Conservation (phyloP, 2,113 vertebrate genomes). For the Anas platyrhynchos region DNA sequence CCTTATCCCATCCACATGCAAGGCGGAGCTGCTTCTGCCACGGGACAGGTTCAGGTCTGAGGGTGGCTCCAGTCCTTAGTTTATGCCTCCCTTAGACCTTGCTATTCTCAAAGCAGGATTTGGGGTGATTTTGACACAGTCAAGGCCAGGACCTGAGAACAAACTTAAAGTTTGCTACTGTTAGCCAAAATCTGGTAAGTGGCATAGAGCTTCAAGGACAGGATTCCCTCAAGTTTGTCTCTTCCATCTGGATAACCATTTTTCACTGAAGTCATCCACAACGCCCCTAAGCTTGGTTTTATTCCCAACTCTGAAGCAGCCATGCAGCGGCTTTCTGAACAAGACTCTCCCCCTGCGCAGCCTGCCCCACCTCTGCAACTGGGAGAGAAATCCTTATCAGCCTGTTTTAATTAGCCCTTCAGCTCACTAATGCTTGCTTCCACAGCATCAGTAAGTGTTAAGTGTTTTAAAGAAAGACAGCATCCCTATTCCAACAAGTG, state of each 20-base stretch:
- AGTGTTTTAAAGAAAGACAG: not conserved
- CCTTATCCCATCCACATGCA: no score
- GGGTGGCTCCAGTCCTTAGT: no score
- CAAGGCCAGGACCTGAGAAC: not conserved
- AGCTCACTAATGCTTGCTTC: not conserved
- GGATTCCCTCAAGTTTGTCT: not conserved
- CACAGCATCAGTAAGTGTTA: not conserved
- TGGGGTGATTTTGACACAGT: not conserved
- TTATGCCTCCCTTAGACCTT: no score
- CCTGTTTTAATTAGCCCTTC: not conserved
- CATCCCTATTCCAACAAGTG: not conserved
- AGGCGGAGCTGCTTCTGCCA: no score
- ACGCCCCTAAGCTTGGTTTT: not conserved
- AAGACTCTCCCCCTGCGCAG: not conserved
- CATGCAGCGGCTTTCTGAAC: not conserved
- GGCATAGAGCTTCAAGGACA: not conserved
- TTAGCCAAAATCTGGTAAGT: not conserved
- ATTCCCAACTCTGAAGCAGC: not conserved
- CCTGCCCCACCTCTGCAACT: not conserved
- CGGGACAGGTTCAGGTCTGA: no score
- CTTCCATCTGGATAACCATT: not conserved
- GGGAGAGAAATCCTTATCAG: not conserved
- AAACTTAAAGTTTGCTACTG: not conserved
- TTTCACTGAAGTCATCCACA: not conserved
- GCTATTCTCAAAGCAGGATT: not conserved